Conservation (phyloP, 1,140 invertebrate genomes). For the Conus betulinus region DNA sequence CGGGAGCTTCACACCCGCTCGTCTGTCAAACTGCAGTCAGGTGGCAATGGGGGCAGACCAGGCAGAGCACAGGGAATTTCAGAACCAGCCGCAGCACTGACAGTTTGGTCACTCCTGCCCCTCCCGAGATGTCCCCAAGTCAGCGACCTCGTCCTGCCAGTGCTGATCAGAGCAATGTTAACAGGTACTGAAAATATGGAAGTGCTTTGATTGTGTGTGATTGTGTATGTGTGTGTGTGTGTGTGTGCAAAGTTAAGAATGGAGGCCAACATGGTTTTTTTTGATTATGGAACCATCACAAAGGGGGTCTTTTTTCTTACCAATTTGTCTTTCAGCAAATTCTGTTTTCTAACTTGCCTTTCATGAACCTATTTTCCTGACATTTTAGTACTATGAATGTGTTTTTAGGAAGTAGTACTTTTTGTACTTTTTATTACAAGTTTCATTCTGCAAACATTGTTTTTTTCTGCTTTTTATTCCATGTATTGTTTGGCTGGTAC, state of each 20-base stretch:
- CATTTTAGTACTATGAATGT: no score
- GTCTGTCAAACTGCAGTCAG: not conserved
- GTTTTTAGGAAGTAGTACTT: no score
- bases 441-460: no score
- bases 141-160: constrained; percentile 49
- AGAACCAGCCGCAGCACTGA: constrained; percentile 37
- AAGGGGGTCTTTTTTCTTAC: no score
- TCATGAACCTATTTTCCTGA: no score
- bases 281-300: no score
- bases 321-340: no score
- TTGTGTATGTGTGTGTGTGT: not conserved
- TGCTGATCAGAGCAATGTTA: constrained; percentile 42
- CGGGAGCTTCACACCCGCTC: constrained; percentile 57
- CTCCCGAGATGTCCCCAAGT: constrained; percentile 12
- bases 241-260: not conserved
- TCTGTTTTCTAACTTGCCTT: no score
- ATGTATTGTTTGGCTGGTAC: no score
- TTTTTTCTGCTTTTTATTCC: no score
- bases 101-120: constrained; percentile 28
- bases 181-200: constrained; percentile 37
- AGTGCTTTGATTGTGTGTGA: not conserved
- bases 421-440: no score
- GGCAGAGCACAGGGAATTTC: constrained; percentile 3
- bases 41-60: not conserved
- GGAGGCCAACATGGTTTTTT: no score